Evolutionary conservation across 2,113 vertebrate species (phyloP).

Genomic region (Syrrhaptes paradoxus): DNA sequence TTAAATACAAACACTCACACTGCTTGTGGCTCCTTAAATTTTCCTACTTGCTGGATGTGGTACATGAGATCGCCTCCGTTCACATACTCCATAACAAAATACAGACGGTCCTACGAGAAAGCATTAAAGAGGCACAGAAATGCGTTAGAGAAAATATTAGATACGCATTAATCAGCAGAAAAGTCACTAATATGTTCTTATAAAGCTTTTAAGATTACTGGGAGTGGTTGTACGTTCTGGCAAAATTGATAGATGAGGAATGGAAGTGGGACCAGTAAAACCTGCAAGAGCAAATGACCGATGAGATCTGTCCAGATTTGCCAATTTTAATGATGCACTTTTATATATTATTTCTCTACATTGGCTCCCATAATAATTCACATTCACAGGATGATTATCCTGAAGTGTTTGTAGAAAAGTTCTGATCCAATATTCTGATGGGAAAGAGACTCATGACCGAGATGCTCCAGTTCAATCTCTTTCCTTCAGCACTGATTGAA

Average conservation of each 20-base stretch:
- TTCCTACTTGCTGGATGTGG: slow-evolving; percentile 97
- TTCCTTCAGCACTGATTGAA: too few species aligned
- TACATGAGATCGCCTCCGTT: slow-evolving; percentile 99
- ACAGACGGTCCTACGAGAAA: slow-evolving; percentile 88
- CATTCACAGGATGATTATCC: not conserved
- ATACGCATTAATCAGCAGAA: not conserved
- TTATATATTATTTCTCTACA: not conserved
- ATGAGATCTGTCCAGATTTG: not conserved
- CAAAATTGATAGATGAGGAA: not conserved
- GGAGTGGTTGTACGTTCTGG: not conserved
- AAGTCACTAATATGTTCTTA: not conserved
- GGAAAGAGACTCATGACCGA: not conserved
- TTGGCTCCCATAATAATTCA: not conserved
- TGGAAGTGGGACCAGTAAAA: not conserved
- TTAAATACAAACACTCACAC: slow-evolving; percentile 83
- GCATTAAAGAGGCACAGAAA: not conserved
- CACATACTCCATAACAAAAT: slow-evolving; percentile 99
- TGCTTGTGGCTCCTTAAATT: slow-evolving; percentile 98
- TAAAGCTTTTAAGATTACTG: slow-evolving; percentile 23
- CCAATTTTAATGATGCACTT: not conserved
- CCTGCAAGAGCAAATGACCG: not conserved
- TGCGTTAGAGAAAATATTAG: not conserved
- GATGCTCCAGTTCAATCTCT: too few species aligned
- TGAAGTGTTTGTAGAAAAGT: too few species aligned
- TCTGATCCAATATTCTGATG: not conserved